A percentile compares a stretch with the other conserved stretches of the same genome.
Evolutionary conservation across 2,888 invertebrate species (phyloP).

Genomic region (Aquatica leii): DNA sequence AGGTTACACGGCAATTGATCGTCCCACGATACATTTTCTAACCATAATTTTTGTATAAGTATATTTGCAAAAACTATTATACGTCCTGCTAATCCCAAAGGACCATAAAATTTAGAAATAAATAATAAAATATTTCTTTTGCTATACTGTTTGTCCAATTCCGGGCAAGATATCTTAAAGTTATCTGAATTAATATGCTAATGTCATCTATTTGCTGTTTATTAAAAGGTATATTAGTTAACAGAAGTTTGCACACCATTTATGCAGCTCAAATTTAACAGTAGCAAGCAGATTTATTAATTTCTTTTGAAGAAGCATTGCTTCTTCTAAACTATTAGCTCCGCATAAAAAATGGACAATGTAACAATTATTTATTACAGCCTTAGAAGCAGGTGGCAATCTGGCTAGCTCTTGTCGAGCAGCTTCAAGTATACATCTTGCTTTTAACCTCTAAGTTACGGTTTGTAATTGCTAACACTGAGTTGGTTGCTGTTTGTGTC

Average conservation of each 20-base stretch:
- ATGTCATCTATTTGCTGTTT: neutral
- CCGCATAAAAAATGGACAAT: conserved; percentile 11
- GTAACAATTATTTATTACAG: conserved; percentile 8
- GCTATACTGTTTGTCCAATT: no score
- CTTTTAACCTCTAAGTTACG: conserved; percentile 7
- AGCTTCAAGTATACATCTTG: neutral
- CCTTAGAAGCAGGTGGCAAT: neutral
- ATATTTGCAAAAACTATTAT: neutral
- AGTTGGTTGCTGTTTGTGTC: conserved; percentile 1
- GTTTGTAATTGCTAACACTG: conserved; percentile 14
- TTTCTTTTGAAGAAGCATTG: neutral
- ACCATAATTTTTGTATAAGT: neutral
- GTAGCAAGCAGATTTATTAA: neutral
- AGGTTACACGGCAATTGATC: neutral
- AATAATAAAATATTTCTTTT: neutral
- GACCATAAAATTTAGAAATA: neutral
- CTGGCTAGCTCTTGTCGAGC: neutral
- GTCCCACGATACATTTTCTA: neutral
- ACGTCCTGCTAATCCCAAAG: neutral
- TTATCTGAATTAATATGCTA: neutral
- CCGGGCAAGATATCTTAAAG: conserved; percentile 1
- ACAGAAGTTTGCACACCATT: conserved; percentile 3
- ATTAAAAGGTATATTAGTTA: neutral
- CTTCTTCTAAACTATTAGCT: neutral
- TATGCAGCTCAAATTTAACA: conserved; percentile 1